phyloP scores from a whole-genome alignment of 2,113 vertebrate genomes.

The Piaya cayana region DNA sequence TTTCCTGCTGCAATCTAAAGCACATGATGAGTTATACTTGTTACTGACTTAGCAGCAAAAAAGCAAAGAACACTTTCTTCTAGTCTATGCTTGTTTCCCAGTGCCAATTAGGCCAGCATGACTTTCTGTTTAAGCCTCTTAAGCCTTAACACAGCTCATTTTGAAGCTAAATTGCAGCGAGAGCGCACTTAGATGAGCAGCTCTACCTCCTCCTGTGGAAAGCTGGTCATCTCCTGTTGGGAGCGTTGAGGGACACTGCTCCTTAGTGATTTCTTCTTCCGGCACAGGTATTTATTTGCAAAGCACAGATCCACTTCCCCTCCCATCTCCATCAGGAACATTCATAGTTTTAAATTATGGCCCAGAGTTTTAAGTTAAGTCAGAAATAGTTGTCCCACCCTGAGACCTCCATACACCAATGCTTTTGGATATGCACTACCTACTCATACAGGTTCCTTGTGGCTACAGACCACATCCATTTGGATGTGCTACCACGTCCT shows the following conservation, averaged over 20 bases:
- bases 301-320: not conserved
- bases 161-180: not conserved
- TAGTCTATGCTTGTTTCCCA: not conserved
- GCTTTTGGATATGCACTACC: not conserved
- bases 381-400: not conserved
- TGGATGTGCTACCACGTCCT: not conserved
- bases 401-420: not conserved
- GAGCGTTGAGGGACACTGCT: not conserved
- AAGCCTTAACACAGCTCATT: not conserved
- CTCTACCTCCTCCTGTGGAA: not conserved
- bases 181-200: not conserved
- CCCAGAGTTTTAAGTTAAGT: not conserved
- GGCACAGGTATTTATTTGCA: not conserved
- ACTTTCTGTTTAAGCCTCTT: not conserved
- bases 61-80: not conserved
- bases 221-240: not conserved
- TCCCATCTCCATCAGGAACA: not conserved
- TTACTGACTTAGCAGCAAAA: not conserved
- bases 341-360: not conserved
- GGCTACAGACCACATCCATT: not conserved
- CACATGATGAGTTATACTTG: fast-evolving
- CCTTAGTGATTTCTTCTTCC: not conserved
- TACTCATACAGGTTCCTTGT: not conserved
- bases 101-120: not conserved
- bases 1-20: not conserved